Base-by-base conservation (phyloP, 2,888 invertebrate genomes). In the Lithosia quadra region DNA sequence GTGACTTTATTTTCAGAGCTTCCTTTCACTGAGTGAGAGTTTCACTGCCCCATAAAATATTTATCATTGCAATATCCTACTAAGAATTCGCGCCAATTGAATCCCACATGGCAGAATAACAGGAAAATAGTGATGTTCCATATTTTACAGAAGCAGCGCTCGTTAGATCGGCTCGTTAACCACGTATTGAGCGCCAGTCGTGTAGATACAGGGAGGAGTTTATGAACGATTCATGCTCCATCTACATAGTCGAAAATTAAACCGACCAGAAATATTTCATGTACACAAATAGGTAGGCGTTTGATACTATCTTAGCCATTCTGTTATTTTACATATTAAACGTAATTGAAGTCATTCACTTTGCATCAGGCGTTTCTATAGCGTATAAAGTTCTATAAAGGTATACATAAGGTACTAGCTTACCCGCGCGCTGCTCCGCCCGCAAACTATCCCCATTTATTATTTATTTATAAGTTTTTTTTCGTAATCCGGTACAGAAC, bases 91-190 rank as follows among this genome's bases (percentile, higher is more conserved):
- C 36, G 39, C 60, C 66, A 43, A 39, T 61, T 56, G 39, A 55
- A 18, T 21, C 21, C 43, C 21, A 39, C 57, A 58, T 28, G 22
- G 22, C 7, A n/a, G 15, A 33, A 13, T n/a, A 22, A 60, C 24
- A 60, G 56, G 56, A 67, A 61, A 39, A 56, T 39, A 21, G 24
- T 28, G 9, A 61, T 39, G 33, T 56, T 34, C 43, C 28, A 39
- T 39, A 56, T 61, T 67, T 28, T 1, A 28, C n/a, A n/a, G 28
- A 15, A 60, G 34, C 55, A n/a, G n/a, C 53, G 36, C 22, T 49
- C 61, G 28, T 61, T 39, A 9, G 49, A 11, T 33, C 61, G 61
- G 61, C 9, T 56, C 66, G 55, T 67, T 67, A 56, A 15, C 39
- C 61, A 36, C 55, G 49, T n/a, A 67, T 56, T 55, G 21, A 15